These are phyloP conservation scores for Acromyrmex charruanus DNA, from an alignment of 1,140 invertebrate genomes.

Conservation along the genomic window DNA sequence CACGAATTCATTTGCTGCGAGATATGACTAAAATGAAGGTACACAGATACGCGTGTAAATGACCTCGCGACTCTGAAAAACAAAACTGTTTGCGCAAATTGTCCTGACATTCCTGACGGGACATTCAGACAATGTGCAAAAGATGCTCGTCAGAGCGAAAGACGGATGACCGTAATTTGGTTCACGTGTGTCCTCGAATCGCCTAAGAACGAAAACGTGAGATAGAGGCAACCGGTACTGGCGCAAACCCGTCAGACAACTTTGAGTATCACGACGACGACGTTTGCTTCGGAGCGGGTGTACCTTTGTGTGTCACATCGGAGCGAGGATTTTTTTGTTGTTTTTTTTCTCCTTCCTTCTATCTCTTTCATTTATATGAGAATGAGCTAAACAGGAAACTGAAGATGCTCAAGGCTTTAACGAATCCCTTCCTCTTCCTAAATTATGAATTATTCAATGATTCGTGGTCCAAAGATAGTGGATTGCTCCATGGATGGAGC, in stretches of 20 bases:
- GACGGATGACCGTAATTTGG: slow-evolving; percentile 49
- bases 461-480: slow-evolving; percentile 57
- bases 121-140: slow-evolving; percentile 19
- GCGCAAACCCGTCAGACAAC: slow-evolving; percentile 71
- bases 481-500: slow-evolving; percentile 50
- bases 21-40: neutral
- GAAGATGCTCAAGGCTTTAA: slow-evolving; percentile 61
- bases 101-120: neutral
- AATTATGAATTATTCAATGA: slow-evolving; percentile 77
- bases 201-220: slow-evolving; percentile 65
- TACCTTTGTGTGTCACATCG: slow-evolving; percentile 59
- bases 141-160: slow-evolving; percentile 23
- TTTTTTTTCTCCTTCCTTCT: neutral
- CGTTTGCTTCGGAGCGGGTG: slow-evolving; percentile 45
- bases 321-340: slow-evolving; percentile 50
- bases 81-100: slow-evolving; percentile 40
- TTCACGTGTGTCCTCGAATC: slow-evolving; percentile 43
- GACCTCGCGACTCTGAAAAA: slow-evolving; percentile 14
- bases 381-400: slow-evolving; percentile 29
- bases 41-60: slow-evolving; percentile 2
- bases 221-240: slow-evolving; percentile 59
- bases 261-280: slow-evolving; percentile 31
- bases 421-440: slow-evolving; percentile 43
- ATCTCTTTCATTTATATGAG: neutral
- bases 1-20: slow-evolving; percentile 14